A percentile compares a stretch with the other conserved stretches of the same genome.
Conservation (phyloP, 2,113 vertebrate species). For the Macrotis lagotis region DNA sequence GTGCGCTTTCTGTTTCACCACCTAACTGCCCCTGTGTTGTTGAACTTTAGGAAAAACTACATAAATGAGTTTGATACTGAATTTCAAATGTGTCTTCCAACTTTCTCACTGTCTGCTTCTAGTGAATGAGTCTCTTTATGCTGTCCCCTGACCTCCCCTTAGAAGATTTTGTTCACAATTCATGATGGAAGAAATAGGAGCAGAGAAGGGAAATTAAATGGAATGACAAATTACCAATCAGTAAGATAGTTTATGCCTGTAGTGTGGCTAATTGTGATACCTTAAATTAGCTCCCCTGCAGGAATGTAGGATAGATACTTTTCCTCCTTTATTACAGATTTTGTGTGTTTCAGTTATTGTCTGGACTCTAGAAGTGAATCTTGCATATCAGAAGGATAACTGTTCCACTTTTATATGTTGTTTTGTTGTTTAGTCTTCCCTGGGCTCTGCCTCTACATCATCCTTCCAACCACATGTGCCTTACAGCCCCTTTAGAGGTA, state of each 20-base stretch:
- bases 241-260: background rate
- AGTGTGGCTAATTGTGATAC: background rate
- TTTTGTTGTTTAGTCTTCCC: constrained; percentile 89
- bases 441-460: constrained; percentile 86
- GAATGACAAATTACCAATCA: background rate
- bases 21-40: too few relatives aligned
- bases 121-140: background rate
- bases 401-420: constrained; percentile 52
- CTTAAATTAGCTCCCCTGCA: background rate
- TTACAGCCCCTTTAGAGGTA: constrained; percentile 91
- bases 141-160: background rate
- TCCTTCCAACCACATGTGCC: constrained; percentile 89
- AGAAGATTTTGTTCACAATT: background rate
- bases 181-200: background rate
- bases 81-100: background rate
- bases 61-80: background rate
- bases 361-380: background rate
- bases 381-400: background rate
- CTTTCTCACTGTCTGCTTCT: background rate
- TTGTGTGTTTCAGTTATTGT: background rate
- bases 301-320: background rate
- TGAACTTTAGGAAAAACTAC: background rate
- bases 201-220: background rate
- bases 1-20: too few relatives aligned
- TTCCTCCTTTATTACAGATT: background rate